Base-by-base conservation (phyloP, 1,140 invertebrate genomes). In the Mya arenaria region DNA sequence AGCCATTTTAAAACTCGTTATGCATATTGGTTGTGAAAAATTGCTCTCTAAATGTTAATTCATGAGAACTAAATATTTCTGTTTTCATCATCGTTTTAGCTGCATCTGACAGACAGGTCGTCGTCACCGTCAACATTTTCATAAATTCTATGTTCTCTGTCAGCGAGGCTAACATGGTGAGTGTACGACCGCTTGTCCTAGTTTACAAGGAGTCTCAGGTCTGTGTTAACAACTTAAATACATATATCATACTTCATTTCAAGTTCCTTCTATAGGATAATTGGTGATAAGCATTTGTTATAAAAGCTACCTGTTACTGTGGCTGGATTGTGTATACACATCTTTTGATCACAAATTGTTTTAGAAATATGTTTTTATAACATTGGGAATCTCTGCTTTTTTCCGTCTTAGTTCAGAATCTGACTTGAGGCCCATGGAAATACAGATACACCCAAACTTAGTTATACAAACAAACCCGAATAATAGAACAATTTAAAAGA, bases 81-180 rank as follows among this genome's bases (percentile, higher is more conserved):
- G 28, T 19, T 56, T 56, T 4, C n/a, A 8, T 56, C 28, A 6
- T 56, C 28, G n/a, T 8, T 56, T 6, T 56, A 13, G 6, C 28
- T 36, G 6, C 34, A 36, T 25, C 4, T 5, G 48, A 73, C 4
- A 56, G 60, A 25, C 71, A 73, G 32, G 71, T 73, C 5, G 32
- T 4, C 2, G 71, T 73, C n/a, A 58, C 48, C 3, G 55, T 73
- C 17, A 73, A 56, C 55, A 37, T 73, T 32, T 73, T 34, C n/a
- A 28, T 73, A 15, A 58, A 73, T 23, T 73, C 71, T 4, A 73
- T 73, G 32, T 73, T 23, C 23, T 58, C 71, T 2, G 39, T 73
- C 6, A 73, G 71, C 37, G 71, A 73, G 52, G 32, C 32, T 13
- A 73, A 73, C 25, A 73, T 73, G 71, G 71, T 73, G 48, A n/a